Evolutionary conservation across 2,888 invertebrate species (phyloP).

Genomic region (Ecdyonurus torrentis): DNA sequence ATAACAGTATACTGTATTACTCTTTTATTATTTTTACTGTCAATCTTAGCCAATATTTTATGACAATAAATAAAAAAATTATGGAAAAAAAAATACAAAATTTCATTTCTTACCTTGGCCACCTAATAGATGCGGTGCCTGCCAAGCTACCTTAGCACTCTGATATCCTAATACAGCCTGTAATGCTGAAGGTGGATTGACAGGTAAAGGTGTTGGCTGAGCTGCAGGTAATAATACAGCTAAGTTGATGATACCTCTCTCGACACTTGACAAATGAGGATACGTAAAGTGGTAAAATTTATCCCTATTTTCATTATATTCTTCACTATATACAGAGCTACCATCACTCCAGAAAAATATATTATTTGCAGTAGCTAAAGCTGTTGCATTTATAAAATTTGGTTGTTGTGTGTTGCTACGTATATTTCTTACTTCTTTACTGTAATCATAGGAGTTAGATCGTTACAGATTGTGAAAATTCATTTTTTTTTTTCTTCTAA

Average conservation of each 20-base stretch:
- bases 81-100: not conserved
- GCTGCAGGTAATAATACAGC: constrained; percentile 44
- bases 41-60: too few relatives aligned
- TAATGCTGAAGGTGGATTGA: constrained; percentile 58
- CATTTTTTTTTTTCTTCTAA: too few relatives aligned
- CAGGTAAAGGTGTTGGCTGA: constrained; percentile 64
- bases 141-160: constrained; percentile 67
- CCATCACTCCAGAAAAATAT: constrained; percentile 80
- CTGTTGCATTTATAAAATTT: constrained; percentile 53
- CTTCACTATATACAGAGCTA: constrained; percentile 56
- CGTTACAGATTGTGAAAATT: too few relatives aligned
- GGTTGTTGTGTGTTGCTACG: constrained; percentile 58
- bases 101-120: constrained; percentile 42
- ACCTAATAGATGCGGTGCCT: constrained; percentile 54
- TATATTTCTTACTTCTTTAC: constrained; percentile 52
- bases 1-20: too few relatives aligned
- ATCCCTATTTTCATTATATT: constrained; percentile 48
- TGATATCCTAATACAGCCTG: constrained; percentile 66
- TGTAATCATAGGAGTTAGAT: too few relatives aligned
- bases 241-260: constrained; percentile 23
- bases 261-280: constrained; percentile 32
- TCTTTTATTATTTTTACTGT: too few relatives aligned
- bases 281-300: constrained; percentile 64
- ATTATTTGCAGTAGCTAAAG: constrained; percentile 56
- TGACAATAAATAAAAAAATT: constrained; percentile 12